A percentile compares a stretch with the other conserved stretches of the same genome.
These are phyloP conservation scores for Saimiri boliviensis DNA, from an alignment of 2,113 vertebrate species.

Conservation along the genomic window DNA sequence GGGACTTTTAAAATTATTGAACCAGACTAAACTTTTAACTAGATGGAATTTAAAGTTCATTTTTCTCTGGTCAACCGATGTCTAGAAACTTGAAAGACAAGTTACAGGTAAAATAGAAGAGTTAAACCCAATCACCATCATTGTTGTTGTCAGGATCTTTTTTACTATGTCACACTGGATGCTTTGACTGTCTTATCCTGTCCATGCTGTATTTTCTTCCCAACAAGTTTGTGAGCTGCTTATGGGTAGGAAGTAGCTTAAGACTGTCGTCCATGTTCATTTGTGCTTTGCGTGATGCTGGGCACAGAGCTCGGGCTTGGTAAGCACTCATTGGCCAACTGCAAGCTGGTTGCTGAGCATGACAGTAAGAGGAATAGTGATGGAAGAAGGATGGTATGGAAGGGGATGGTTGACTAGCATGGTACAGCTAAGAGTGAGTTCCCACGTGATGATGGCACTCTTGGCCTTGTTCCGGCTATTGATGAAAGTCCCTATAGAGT, in stretches of 20 bases:
- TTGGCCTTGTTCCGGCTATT: not conserved
- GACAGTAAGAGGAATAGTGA: not conserved
- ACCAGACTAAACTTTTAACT: not conserved
- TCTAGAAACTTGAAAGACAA: slow-evolving; percentile 23
- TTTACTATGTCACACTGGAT: not conserved
- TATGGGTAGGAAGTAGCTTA: not conserved
- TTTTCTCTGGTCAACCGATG: not conserved
- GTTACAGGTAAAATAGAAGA: not conserved
- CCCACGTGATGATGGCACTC: not conserved
- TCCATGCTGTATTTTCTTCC: not conserved
- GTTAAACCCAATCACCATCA: not conserved
- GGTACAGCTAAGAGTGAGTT: not conserved
- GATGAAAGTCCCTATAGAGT: not conserved
- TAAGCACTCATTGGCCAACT: not conserved
- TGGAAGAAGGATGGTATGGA: not conserved
- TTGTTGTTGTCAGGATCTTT: not conserved
- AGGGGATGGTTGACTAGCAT: not conserved
- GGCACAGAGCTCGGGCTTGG: not conserved
- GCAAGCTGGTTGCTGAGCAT: slow-evolving; percentile 27
- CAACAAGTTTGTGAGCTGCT: not conserved
- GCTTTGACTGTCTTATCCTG: not conserved
- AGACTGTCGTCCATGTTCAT: not conserved
- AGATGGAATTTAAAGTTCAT: slow-evolving; percentile 13
- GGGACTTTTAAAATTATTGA: not conserved
- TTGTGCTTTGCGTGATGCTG: not conserved